phyloP scores from a whole-genome alignment of 2,888 invertebrate species.

The Fabriciana adippe region DNA sequence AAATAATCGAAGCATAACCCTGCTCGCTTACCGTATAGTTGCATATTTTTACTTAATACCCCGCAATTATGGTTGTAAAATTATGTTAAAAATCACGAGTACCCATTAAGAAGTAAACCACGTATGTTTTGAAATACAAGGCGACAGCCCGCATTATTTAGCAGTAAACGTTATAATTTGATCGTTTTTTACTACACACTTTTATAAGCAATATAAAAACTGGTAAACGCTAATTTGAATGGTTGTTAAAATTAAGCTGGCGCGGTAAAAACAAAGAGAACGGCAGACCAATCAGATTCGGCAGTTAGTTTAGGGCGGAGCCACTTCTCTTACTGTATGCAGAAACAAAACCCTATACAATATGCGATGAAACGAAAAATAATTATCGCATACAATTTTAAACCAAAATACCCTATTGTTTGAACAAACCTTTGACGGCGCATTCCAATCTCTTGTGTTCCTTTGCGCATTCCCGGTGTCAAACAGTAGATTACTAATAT shows the following conservation, averaged over 20 bases:
- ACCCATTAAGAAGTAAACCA: slow-evolving; percentile 2
- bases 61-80: slow-evolving; percentile 12
- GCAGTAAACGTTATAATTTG: slow-evolving; percentile 23
- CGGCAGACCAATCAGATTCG: slow-evolving; percentile 66
- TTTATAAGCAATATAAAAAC: slow-evolving; percentile 40
- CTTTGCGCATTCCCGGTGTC: slow-evolving; percentile 25
- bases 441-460: slow-evolving; percentile 33
- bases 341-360: slow-evolving; percentile 67
- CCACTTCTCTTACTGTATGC: slow-evolving; percentile 61
- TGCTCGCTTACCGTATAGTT: neutral
- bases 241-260: slow-evolving; percentile 63
- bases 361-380: slow-evolving; percentile 66
- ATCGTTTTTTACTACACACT: slow-evolving; percentile 32
- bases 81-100: slow-evolving; percentile 3
- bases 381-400: slow-evolving; percentile 64
- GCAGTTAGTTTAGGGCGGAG: slow-evolving; percentile 67
- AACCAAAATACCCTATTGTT: slow-evolving; percentile 43
- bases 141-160: slow-evolving; percentile 28
- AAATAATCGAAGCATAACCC: neutral
- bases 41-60: slow-evolving; percentile 1
- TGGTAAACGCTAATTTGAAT: slow-evolving; percentile 49
- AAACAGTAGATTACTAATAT: neutral
- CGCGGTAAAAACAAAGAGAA: slow-evolving; percentile 66
- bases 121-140: slow-evolving; percentile 12
- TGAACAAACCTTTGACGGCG: slow-evolving; percentile 36